These are phyloP conservation scores for Stichodactyla mertensii DNA, from an alignment of 64 coral and sea anemone species.

Conservation along the genomic window DNA sequence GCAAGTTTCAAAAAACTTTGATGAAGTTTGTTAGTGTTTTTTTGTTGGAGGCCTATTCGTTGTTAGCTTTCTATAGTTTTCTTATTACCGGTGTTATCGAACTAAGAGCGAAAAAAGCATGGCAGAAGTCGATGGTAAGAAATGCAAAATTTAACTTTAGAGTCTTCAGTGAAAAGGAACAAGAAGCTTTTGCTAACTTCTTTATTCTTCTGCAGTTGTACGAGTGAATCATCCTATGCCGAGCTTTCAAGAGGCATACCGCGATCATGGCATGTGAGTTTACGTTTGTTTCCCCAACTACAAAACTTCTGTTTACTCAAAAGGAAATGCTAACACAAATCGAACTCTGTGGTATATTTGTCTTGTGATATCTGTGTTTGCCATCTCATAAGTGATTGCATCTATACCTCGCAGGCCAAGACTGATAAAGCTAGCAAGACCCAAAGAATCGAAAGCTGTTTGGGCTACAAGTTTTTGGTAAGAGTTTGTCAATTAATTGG, in stretches of 20 bases:
- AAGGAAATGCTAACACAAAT: background rate
- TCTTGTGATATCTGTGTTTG: background rate
- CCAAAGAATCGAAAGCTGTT: constrained; percentile 60
- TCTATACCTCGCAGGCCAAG: constrained; percentile 21
- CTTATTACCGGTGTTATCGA: background rate
- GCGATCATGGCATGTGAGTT: constrained; percentile 66
- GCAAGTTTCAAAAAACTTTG: background rate
- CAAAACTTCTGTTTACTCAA: constrained; percentile 1
- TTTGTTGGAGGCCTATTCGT: background rate
- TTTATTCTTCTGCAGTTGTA: constrained; percentile 36
- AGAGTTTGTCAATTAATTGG: background rate
- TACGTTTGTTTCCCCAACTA: background rate
- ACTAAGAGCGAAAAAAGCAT: background rate
- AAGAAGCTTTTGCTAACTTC: background rate
- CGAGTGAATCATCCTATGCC: constrained; percentile 59
- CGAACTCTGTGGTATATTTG: background rate
- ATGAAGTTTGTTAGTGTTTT: background rate
- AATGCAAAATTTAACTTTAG: background rate
- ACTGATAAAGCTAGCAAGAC: constrained; percentile 55
- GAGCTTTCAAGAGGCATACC: constrained; percentile 45
- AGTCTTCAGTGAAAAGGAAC: no score
- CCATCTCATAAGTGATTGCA: background rate
- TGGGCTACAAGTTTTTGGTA: constrained; percentile 74
- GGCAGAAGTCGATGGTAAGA: constrained; percentile 16
- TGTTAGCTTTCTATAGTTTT: background rate